Percentiles rank a stretch among this genome's conserved stretches.
Conservation (phyloP, 2,113 vertebrate genomes). For the Scortum barcoo region DNA sequence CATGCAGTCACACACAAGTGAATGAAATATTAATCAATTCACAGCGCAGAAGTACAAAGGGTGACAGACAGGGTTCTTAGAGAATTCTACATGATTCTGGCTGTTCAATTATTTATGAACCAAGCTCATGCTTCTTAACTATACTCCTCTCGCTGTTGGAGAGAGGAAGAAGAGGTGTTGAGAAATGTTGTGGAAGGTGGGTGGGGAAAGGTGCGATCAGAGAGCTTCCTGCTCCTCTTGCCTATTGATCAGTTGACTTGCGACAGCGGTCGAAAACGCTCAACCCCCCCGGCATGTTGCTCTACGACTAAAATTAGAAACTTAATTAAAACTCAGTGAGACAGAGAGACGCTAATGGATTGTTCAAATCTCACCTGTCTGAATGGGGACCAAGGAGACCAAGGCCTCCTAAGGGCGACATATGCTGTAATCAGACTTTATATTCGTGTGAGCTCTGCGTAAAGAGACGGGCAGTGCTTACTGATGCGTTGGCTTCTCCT, state of each 20-base stretch:
- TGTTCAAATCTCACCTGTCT: conserved; percentile 32
- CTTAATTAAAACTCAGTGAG: conserved; percentile 51
- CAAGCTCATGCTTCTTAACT: conserved; percentile 42
- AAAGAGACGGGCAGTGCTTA: background rate
- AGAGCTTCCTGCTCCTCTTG: background rate
- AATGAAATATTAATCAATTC: conserved; percentile 79
- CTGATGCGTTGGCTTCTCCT: conserved; percentile 6
- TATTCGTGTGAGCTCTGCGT: conserved; percentile 10
- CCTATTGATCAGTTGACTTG: conserved; percentile 5
- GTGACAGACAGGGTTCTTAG: conserved; percentile 70
- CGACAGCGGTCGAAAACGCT: conserved; percentile 11
- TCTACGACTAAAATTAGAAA: conserved; percentile 39
- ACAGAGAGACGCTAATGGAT: conserved; percentile 34
- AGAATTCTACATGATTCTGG: conserved; percentile 81
- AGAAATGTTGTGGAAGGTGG: background rate
- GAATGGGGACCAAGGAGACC: conserved; percentile 11
- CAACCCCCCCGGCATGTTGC: background rate
- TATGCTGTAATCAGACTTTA: conserved; percentile 27
- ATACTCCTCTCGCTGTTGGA: conserved; percentile 24
- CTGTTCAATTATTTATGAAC: conserved; percentile 78
- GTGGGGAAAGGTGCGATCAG: background rate
- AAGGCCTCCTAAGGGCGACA: conserved; percentile 1
- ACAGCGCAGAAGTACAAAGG: conserved; percentile 69
- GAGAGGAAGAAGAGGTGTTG: background rate
- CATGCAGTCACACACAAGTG: conserved; percentile 19